Base-by-base conservation (phyloP, 2,888 invertebrate species). In the Minunthozetes semirufus region DNA sequence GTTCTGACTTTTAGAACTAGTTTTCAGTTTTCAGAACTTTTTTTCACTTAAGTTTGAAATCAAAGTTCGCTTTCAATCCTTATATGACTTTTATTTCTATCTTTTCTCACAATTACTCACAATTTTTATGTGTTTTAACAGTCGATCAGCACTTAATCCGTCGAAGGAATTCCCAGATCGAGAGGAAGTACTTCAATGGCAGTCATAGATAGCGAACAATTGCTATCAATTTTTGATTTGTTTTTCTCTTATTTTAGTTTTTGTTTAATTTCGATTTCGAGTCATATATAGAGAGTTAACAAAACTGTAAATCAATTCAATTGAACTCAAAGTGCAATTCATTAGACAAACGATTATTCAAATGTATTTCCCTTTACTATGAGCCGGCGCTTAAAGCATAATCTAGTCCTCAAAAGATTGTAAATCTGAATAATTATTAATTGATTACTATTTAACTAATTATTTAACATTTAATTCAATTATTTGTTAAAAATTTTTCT, bases 111-210 rank as follows among this genome's bases (percentile, higher is more conserved):
- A 27, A 42, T 42, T 42, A 13, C 11, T 42, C 33, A 33, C 9
- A 42, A 53, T 53, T n/a, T 70, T 8, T 61, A n/a, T 56, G 13
- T 22, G 11, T 53, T 22, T 72, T n/a, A 8, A 27, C 42, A 74
- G 74, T 74, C 29, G 74, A 74, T 46, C 74, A 74, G 42, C 74
- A 74, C 33, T 25, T 74, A 38, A 68, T 70, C 22, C 70, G 74
- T 19, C 50, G 74, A 6, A 38, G 74, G 27, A 50, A 70, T 59
- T 74, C 74, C n/a, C 63, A 66, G 19, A 66, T 66, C 17, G 63
- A 66, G 63, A 15, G 38, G 13, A 66, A 66, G 33, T 66, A 66
- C 33, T 38, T 66, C 29, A 66, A 66, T 19, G 63, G 63, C 63
- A 33, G 63, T 13, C 38, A 38, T 66, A 66, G 63, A 72, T 56